Conservation (phyloP, 2,888 invertebrate species). For the Parthenolecanium corni region DNA sequence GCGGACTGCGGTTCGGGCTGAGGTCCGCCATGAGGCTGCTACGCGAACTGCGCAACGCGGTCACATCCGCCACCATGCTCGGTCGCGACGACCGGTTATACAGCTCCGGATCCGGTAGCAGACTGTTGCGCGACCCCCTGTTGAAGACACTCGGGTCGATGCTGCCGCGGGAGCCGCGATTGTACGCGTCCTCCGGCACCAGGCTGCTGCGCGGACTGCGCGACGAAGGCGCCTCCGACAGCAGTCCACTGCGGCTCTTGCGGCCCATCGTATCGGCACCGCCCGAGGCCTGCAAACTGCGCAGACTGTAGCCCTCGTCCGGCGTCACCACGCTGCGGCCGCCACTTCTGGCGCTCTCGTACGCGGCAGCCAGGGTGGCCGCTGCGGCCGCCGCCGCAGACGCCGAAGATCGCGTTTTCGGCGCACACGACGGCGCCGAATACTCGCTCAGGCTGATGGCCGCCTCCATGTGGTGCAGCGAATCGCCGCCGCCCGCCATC, state of each 20-base stretch:
- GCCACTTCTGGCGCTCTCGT: not conserved
- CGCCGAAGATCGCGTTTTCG: slow-evolving; percentile 27
- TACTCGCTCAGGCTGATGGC: slow-evolving; percentile 44
- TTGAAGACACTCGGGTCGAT: slow-evolving; percentile 39
- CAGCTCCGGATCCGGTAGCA: slow-evolving; percentile 39
- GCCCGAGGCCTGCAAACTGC: not conserved
- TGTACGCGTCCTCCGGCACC: slow-evolving; percentile 44
- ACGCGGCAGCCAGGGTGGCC: not conserved
- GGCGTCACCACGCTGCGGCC: not conserved
- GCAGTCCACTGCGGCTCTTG: slow-evolving; percentile 45
- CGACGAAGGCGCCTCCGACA: slow-evolving; percentile 45
- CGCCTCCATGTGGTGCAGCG: slow-evolving; percentile 36
- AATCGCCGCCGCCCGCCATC: slow-evolving; percentile 34
- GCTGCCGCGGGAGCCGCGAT: slow-evolving; percentile 41
- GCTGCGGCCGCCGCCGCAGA: not conserved
- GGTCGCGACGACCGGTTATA: slow-evolving; percentile 42
- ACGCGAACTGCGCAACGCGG: slow-evolving; percentile 46
- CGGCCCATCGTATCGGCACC: slow-evolving; percentile 13
- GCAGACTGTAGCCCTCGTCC: not conserved
- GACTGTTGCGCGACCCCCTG: slow-evolving; percentile 37
- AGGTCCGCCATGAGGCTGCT: slow-evolving; percentile 40
- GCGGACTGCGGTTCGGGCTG: slow-evolving; percentile 46
- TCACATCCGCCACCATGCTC: slow-evolving; percentile 43
- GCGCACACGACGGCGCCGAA: slow-evolving; percentile 43
- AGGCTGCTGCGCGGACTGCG: slow-evolving; percentile 48